phyloP scores from a whole-genome alignment of 2,888 invertebrate genomes.

The Atherix ibis region DNA sequence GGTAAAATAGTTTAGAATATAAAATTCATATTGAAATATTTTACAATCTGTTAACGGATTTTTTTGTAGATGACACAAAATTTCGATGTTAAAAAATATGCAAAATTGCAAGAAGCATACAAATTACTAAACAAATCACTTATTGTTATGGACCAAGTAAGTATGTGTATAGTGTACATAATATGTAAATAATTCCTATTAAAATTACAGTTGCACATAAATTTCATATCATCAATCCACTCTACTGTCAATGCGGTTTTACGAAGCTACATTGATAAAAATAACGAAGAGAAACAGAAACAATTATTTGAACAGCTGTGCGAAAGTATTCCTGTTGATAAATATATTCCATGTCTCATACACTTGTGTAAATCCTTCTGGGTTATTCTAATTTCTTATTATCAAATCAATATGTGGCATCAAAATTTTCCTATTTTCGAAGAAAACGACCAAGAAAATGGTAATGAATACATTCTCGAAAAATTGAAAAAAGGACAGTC shows the following conservation, averaged over 20 bases:
- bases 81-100: conserved; percentile 66
- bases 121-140: conserved; percentile 78
- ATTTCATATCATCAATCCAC: conserved; percentile 84
- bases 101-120: conserved; percentile 75
- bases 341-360: conserved; percentile 49
- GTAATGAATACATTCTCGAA: conserved; percentile 63
- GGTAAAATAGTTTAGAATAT: conserved; percentile 36
- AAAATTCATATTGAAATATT: neutral
- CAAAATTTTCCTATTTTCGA: conserved; percentile 29
- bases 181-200: neutral
- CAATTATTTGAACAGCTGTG: conserved; percentile 71
- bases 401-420: conserved; percentile 37
- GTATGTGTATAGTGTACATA: neutral
- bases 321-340: conserved; percentile 28
- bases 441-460: conserved; percentile 40
- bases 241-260: conserved; percentile 49
- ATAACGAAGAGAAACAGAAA: conserved; percentile 41
- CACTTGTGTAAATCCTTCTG: conserved; percentile 78
- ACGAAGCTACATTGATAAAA: conserved; percentile 34
- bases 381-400: conserved; percentile 61
- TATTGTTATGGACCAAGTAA: conserved; percentile 67
- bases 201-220: conserved; percentile 68
- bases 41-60: too few species aligned
- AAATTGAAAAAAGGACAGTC: conserved; percentile 76
- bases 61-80: conserved; percentile 37